phyloP scores from a whole-genome alignment of 2,113 vertebrate genomes.

The Desmodus rotundus region DNA sequence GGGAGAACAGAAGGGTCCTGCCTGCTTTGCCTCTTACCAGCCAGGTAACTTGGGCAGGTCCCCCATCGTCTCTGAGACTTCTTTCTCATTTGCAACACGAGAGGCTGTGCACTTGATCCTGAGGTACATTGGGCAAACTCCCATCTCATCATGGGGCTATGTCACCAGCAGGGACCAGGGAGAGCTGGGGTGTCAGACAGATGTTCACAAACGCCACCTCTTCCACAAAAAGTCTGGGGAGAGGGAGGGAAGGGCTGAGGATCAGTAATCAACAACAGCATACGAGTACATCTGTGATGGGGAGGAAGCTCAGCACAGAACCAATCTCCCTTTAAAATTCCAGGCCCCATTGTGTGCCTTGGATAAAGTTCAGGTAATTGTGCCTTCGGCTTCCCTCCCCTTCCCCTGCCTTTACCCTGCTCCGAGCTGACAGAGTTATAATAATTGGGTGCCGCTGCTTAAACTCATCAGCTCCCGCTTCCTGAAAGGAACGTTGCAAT shows the following conservation, averaged over 20 bases:
- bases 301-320: background rate
- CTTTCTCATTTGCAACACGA: background rate
- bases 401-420: slow-evolving; percentile 47
- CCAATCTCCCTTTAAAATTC: slow-evolving; percentile 58
- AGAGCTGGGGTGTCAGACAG: background rate
- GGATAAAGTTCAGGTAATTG: slow-evolving; percentile 78
- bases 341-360: slow-evolving; percentile 48
- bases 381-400: slow-evolving; percentile 36
- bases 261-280: background rate
- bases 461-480: slow-evolving; percentile 77
- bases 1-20: background rate
- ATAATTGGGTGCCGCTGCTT: slow-evolving; percentile 84
- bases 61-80: background rate
- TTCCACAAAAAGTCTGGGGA: background rate
- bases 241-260: background rate
- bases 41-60: background rate
- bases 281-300: background rate
- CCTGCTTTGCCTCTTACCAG: background rate
- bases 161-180: rapidly evolving
- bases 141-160: background rate
- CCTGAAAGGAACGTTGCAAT: slow-evolving; percentile 83
- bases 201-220: background rate
- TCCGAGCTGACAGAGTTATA: slow-evolving; percentile 72
- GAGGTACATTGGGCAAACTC: background rate
- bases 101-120: background rate